phyloP scores from a whole-genome alignment of 2,888 invertebrate species.

The Pristionchus maxplancki region DNA sequence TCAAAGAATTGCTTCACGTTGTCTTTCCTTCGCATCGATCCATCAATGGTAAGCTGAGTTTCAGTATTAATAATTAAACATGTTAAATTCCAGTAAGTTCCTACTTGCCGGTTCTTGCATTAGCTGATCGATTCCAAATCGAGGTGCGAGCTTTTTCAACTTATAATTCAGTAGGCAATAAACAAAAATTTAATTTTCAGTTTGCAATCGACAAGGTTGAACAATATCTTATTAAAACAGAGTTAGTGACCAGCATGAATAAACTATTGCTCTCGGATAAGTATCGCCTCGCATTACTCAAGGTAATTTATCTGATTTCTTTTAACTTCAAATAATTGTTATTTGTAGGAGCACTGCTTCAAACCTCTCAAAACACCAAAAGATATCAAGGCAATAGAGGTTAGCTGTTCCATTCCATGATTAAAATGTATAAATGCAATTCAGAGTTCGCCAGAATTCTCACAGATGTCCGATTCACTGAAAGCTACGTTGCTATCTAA shows the following conservation, averaged over 20 bases:
- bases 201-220: background rate
- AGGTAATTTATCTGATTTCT: too few relatives aligned
- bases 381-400: too few relatives aligned
- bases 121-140: background rate
- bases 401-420: too few relatives aligned
- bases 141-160: background rate
- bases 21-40: slow-evolving; percentile 77
- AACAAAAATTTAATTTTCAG: background rate
- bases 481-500: too few relatives aligned
- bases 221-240: background rate
- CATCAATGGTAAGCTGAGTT: background rate
- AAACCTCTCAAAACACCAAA: too few relatives aligned
- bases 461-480: too few relatives aligned
- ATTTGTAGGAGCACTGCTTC: too few relatives aligned
- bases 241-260: background rate
- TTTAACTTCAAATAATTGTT: too few relatives aligned
- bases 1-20: slow-evolving; percentile 76
- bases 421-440: too few relatives aligned
- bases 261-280: too few relatives aligned
- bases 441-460: too few relatives aligned
- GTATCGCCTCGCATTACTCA: too few relatives aligned
- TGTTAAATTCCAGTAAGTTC: background rate
- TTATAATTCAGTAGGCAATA: background rate
- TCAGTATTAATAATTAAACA: background rate
- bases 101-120: background rate